Conservation (phyloP, 2,113 vertebrate species). For the Delphinapterus leucas region DNA sequence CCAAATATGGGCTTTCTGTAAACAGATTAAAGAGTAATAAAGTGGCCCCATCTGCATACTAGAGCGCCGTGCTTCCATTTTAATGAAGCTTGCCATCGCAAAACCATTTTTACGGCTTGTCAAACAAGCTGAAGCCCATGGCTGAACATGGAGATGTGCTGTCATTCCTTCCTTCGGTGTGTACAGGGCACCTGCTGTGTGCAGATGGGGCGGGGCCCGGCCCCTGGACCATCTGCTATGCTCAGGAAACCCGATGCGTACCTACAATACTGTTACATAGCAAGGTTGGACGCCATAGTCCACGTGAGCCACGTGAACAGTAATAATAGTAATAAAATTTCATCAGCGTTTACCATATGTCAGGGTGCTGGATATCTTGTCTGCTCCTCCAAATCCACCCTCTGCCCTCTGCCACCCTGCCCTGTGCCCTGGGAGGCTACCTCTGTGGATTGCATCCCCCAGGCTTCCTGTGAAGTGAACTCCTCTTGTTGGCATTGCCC, state of each 20-base stretch:
- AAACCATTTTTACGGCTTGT: conserved; percentile 46
- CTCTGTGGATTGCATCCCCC: not conserved
- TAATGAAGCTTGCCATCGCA: conserved; percentile 51
- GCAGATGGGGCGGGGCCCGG: not conserved
- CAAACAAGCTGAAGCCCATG: not conserved
- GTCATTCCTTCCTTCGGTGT: not conserved
- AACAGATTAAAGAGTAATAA: conserved; percentile 74
- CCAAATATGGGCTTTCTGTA: conserved; percentile 58
- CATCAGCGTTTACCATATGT: not conserved
- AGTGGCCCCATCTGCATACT: conserved; percentile 66
- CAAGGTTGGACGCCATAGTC: not conserved
- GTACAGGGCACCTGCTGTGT: fast-evolving
- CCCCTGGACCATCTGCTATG: fast-evolving
- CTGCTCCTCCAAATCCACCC: not conserved
- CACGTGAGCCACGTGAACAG: not conserved
- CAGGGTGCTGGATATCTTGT: not conserved
- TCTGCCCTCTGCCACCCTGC: not conserved
- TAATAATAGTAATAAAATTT: not conserved
- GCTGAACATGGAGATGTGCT: not conserved
- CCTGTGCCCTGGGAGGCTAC: not conserved
- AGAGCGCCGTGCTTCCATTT: not conserved
- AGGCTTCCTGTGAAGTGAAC: fast-evolving
- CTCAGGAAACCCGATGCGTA: fast-evolving
- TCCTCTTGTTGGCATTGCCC: not conserved
- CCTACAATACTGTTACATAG: not conserved